Percentiles rank a stretch among this genome's conserved stretches.
Evolutionary conservation across 2,113 vertebrate species (phyloP).

Genomic region (Egretta garzetta): DNA sequence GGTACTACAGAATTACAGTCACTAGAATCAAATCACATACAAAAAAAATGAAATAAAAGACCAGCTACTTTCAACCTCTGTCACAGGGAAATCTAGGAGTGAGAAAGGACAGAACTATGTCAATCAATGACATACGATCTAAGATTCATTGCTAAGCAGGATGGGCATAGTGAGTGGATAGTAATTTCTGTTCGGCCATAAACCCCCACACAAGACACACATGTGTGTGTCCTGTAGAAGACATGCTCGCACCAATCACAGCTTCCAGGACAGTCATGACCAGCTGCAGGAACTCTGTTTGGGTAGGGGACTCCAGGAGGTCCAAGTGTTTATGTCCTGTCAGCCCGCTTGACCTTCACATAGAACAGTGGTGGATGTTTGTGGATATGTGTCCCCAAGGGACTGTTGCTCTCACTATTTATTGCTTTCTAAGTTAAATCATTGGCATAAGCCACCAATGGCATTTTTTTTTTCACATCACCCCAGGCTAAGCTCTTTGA

Average conservation of each 20-base stretch:
- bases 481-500: not conserved
- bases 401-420: not conserved
- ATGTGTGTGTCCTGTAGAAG: not conserved
- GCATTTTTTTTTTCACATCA: not conserved
- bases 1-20: not conserved
- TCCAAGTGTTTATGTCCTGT: not conserved
- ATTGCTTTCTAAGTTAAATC: not conserved
- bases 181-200: not conserved
- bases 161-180: not conserved
- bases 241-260: not conserved
- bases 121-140: not conserved
- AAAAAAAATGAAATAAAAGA: not conserved
- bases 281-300: not conserved
- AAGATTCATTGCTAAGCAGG: not conserved
- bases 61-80: not conserved
- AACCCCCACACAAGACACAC: not conserved
- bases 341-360: not conserved
- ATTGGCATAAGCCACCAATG: not conserved
- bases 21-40: not conserved
- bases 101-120: not conserved
- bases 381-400: not conserved
- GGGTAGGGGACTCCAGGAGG: not conserved
- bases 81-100: not conserved
- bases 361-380: fast-evolving
- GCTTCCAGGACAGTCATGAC: not conserved